Evolutionary conservation across 2,113 vertebrate species (phyloP).

Genomic region (Columba livia): DNA sequence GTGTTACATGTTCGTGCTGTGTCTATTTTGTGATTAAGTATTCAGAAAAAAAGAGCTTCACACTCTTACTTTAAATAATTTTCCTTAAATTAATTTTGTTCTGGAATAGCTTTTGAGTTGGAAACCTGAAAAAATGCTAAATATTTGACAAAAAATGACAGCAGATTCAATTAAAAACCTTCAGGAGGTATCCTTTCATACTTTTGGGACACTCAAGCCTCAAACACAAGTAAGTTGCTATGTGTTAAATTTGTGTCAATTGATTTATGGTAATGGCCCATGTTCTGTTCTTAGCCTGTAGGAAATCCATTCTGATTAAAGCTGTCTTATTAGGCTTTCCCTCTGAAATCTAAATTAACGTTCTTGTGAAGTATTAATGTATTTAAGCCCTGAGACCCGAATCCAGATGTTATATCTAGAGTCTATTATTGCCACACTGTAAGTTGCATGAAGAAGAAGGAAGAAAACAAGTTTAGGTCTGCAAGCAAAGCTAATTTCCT

Average conservation of each 20-base stretch:
- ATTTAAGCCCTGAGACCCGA: background rate
- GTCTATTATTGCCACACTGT: background rate
- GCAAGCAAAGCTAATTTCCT: slow-evolving; percentile 1
- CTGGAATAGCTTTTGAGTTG: background rate
- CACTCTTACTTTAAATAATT: background rate
- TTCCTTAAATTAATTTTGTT: background rate
- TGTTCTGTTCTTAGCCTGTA: background rate
- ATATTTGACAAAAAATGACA: background rate
- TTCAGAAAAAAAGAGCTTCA: background rate
- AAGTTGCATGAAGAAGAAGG: background rate
- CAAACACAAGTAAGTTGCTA: background rate
- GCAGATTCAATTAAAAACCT: background rate
- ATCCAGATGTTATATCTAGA: background rate
- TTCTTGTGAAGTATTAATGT: background rate
- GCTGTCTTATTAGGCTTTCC: background rate
- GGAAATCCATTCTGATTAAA: background rate
- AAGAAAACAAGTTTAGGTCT: background rate
- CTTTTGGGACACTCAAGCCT: background rate
- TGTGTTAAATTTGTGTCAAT: background rate
- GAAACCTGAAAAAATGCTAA: background rate
- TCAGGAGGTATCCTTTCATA: background rate
- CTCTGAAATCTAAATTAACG: background rate
- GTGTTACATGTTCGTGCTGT: background rate
- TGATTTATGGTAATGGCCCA: background rate
- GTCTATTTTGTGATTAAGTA: background rate